Conservation (phyloP, 2,113 vertebrate genomes). For the Arothron firmamentum region DNA sequence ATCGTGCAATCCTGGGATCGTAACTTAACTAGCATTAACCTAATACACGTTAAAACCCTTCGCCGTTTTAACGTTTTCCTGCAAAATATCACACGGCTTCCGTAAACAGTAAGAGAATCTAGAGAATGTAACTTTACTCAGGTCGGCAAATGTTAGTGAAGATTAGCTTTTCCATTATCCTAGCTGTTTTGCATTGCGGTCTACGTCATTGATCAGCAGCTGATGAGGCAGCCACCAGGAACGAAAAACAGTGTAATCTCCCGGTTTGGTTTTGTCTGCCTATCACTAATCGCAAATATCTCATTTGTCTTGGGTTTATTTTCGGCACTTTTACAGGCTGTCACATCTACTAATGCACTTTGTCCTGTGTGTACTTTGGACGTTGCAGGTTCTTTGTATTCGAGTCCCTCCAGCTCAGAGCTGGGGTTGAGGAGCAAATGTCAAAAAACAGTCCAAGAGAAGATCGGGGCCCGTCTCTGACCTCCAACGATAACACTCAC, state of each 20-base stretch:
- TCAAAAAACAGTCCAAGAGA: conserved; percentile 35
- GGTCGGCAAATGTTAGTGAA: no score
- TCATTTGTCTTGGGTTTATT: no score
- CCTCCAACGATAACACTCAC: conserved; percentile 26
- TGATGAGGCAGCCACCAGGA: conserved; percentile 1
- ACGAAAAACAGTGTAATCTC: no score
- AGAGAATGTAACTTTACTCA: no score
- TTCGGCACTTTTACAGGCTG: no score
- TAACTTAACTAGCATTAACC: conserved; percentile 33
- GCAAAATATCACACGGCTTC: no score
- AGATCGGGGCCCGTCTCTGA: conserved; percentile 45
- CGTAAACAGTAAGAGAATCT: no score
- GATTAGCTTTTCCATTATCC: neutral
- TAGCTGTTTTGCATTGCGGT: neutral
- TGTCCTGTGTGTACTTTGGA: neutral
- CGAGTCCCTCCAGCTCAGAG: conserved; percentile 13
- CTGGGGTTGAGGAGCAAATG: conserved; percentile 48
- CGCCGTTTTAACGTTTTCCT: no score
- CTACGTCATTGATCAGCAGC: neutral
- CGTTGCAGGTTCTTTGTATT: neutral
- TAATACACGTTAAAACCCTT: no score
- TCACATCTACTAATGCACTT: neutral
- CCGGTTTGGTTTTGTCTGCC: no score
- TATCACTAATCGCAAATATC: no score
- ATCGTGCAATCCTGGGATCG: neutral